Base-by-base conservation (phyloP, 2,797 vertebrate genomes). In the Sebastolobus alascanus region DNA sequence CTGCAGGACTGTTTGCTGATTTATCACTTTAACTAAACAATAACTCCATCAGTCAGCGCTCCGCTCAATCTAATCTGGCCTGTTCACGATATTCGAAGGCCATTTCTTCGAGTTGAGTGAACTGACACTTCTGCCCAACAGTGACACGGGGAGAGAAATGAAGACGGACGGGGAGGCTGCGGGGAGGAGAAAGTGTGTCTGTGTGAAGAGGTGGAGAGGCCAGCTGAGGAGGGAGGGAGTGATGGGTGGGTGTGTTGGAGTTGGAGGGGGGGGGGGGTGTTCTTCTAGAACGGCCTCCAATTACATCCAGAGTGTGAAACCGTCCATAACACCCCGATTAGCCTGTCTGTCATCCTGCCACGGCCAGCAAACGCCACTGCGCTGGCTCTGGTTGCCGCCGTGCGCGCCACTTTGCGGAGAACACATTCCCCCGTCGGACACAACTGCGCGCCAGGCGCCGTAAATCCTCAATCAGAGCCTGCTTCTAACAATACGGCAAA, bases 391-490 rank as follows among this genome's bases (percentile, higher is more conserved):
- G 77, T 74, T 84, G 77, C 86, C 20, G 71, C 69, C 37, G 33
- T 10, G 58, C 7, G 8, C 13, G 38, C 58, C 88, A 83, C 88
- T 84, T 86, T 83, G 85, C 89, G 72, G 73, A 18, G 59, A 84
- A 87, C 79, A 80, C 79, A 77, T 82, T 82, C 79, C 55, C 73
- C 63, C 18, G 76, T 85, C 79, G 75, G 87, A 80, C 71, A 77
- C 73, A 90, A 46, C 84, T 82, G 78, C 14, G 29, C 25, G 6
- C 72, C 75, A 10, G 79, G 54, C 83, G 77, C 79, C 78, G 72
- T 91, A 92, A 91, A 92, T 91, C 86, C 84, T 67, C 79, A 90
- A 91, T 93, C 87, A 91, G 78, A 85, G 82, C 64, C 68, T 2
- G 66, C 77, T 67, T 76, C 84, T 68, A 84, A 90, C 92, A 92